These are phyloP conservation scores for Proterorhinus semilunaris DNA, from an alignment of 2,113 vertebrate species.

Conservation along the genomic window DNA sequence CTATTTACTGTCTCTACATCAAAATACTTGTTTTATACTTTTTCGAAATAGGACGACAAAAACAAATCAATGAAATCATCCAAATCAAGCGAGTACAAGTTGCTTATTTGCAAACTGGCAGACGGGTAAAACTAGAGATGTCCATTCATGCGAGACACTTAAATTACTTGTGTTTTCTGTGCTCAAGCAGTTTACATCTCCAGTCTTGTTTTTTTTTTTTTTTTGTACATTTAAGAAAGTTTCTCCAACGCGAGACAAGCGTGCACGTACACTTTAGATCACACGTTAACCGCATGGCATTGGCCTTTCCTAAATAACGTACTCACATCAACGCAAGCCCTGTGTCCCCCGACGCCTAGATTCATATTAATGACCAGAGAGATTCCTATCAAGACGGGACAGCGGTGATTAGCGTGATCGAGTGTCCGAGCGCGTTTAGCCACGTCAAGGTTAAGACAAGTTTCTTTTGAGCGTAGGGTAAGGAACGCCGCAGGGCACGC, in stretches of 20 bases:
- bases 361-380: constrained; percentile 46
- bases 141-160: not conserved
- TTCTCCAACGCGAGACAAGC: constrained; percentile 7
- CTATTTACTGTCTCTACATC: too few relatives aligned
- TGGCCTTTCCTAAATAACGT: not conserved
- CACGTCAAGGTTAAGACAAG: constrained; percentile 43
- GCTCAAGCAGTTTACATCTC: too few relatives aligned
- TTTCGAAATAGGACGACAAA: too few relatives aligned
- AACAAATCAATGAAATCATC: too few relatives aligned
- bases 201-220: too few relatives aligned
- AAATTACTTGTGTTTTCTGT: too few relatives aligned
- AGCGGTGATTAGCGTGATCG: constrained; percentile 55
- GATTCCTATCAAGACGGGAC: constrained; percentile 34
- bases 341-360: constrained; percentile 24
- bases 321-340: not conserved
- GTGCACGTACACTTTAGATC: not conserved
- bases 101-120: not conserved
- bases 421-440: constrained; percentile 27
- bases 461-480: constrained; percentile 8
- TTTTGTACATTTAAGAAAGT: not conserved
- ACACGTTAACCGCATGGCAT: not conserved
- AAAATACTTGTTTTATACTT: too few relatives aligned
- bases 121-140: not conserved
- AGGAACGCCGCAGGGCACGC: not conserved
- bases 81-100: not conserved